A percentile compares a stretch with the other conserved stretches of the same genome.
Evolutionary conservation across 35 echinoderm and acorn worm genomes (phyloP).

Genomic region (Strongylocentrotus purpuratus): DNA sequence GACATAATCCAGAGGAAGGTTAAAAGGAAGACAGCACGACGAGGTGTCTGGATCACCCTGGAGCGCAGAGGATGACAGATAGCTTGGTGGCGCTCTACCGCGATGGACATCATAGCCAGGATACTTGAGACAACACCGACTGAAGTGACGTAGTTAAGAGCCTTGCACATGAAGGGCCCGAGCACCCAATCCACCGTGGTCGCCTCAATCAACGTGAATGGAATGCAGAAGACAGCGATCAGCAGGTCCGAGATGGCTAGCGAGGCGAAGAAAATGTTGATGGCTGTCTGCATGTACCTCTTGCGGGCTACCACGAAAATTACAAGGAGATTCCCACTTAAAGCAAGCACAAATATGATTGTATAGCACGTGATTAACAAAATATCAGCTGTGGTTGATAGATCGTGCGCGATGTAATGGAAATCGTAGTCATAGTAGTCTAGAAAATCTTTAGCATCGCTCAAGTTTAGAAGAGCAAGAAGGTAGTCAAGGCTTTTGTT

Average conservation of each 20-base stretch:
- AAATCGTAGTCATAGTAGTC: constrained; percentile 71
- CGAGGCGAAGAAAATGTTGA: constrained; percentile 84
- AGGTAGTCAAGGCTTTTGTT: constrained; percentile 78
- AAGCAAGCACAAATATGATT: constrained; percentile 71
- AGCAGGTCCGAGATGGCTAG: constrained; percentile 85
- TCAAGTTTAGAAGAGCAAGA: constrained; percentile 72
- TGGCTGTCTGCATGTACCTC: constrained; percentile 80
- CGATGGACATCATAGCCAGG: constrained; percentile 80
- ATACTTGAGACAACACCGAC: constrained; percentile 78
- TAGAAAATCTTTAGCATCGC: constrained; percentile 63
- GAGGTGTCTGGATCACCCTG: constrained; percentile 76
- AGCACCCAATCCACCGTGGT: constrained; percentile 89
- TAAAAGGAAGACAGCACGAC: constrained; percentile 62
- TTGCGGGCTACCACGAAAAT: constrained; percentile 74
- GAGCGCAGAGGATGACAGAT: constrained; percentile 85
- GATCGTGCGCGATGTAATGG: constrained; percentile 55
- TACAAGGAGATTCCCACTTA: constrained; percentile 78
- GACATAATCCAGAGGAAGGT: constrained; percentile 69
- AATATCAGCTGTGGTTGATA: constrained; percentile 60
- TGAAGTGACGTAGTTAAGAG: constrained; percentile 79
- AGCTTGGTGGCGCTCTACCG: constrained; percentile 83
- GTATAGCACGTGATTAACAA: constrained; percentile 61
- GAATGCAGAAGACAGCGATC: constrained; percentile 78
- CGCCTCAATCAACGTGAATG: constrained; percentile 83
- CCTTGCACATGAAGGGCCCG: constrained; percentile 87